phyloP scores from a whole-genome alignment of 2,113 vertebrate genomes.

The Limanda limanda region DNA sequence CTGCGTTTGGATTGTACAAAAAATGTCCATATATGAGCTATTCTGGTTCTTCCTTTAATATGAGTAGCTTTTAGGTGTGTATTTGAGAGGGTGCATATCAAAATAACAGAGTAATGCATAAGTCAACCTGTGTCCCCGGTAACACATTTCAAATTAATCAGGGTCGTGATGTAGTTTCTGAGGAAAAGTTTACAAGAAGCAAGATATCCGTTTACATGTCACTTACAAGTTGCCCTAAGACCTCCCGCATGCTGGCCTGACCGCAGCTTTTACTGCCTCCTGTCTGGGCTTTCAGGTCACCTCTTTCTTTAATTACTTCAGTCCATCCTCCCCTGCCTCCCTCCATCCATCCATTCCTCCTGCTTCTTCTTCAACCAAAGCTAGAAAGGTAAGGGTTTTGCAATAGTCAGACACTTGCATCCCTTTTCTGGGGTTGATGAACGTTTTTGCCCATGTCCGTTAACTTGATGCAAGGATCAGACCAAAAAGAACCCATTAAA shows the following conservation, averaged over 20 bases:
- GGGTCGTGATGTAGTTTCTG: slow-evolving; percentile 16
- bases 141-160: slow-evolving; percentile 9
- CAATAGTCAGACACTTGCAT: slow-evolving; percentile 12
- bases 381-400: background rate
- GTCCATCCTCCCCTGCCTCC: slow-evolving; percentile 37
- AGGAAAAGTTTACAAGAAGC: slow-evolving; percentile 31
- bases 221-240: slow-evolving; percentile 67
- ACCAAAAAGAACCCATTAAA: no score
- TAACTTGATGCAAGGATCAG: no score
- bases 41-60: slow-evolving; percentile 35
- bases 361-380: slow-evolving; percentile 35
- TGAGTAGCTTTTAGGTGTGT: slow-evolving; percentile 21
- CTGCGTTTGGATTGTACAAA: slow-evolving; percentile 28
- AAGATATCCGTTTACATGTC: slow-evolving; percentile 52
- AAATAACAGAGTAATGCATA: background rate
- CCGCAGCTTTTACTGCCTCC: slow-evolving; percentile 79
- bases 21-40: slow-evolving; percentile 13
- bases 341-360: slow-evolving; percentile 29
- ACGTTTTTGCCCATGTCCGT: no score
- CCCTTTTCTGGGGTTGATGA: no score
- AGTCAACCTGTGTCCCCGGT: slow-evolving; percentile 6
- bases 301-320: slow-evolving; percentile 85
- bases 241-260: slow-evolving; percentile 44
- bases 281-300: slow-evolving; percentile 81
- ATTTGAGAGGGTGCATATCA: slow-evolving; percentile 11